These are phyloP conservation scores for Doris montereyensis DNA, from an alignment of 2,888 invertebrate species.

Conservation along the genomic window DNA sequence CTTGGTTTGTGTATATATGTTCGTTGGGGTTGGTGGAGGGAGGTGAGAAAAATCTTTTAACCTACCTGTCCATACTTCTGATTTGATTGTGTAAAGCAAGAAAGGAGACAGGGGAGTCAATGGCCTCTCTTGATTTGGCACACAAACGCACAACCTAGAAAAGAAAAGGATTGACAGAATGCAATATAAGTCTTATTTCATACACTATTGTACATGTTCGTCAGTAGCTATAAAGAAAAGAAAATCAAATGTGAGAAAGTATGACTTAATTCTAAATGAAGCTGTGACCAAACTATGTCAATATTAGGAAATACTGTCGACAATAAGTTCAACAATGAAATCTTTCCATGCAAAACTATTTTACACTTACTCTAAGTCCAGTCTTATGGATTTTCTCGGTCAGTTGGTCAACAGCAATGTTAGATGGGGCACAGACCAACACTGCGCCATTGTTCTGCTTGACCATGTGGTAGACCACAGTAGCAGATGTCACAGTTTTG, in stretches of 20 bases:
- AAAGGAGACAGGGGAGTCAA: slow-evolving; percentile 97
- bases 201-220: no score
- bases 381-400: slow-evolving; percentile 99
- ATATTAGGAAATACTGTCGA: no score
- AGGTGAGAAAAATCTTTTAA: slow-evolving; percentile 33
- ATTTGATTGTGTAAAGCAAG: slow-evolving; percentile 98
- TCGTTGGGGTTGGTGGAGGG: not conserved
- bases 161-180: not conserved
- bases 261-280: no score
- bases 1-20: not conserved
- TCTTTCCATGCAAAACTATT: not conserved
- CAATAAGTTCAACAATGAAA: no score
- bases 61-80: slow-evolving; percentile 87
- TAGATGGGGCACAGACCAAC: slow-evolving; percentile 98
- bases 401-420: slow-evolving; percentile 98
- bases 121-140: slow-evolving; percentile 97
- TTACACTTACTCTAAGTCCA: slow-evolving; percentile 87
- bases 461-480: slow-evolving; percentile 97
- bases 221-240: no score
- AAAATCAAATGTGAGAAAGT: no score
- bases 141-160: slow-evolving; percentile 85
- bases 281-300: no score
- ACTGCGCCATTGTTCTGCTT: slow-evolving; percentile 93
- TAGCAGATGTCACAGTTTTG: slow-evolving; percentile 99
- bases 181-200: no score